Evolutionary conservation across 2,113 vertebrate species (phyloP).

Genomic region (Tychaedon coryphoeus): DNA sequence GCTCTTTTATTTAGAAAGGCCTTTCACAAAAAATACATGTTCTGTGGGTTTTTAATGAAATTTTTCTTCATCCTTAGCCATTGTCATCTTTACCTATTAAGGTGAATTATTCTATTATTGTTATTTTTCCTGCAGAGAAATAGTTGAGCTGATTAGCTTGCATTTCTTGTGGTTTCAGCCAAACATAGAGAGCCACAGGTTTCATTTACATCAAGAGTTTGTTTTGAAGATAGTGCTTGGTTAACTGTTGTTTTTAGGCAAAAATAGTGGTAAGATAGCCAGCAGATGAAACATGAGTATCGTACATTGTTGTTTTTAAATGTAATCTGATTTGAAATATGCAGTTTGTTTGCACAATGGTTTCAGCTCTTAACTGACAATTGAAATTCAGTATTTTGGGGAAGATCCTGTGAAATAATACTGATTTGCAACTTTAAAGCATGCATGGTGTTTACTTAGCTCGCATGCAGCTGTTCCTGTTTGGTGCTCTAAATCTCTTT

Average conservation of each 20-base stretch:
- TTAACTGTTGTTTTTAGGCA: background rate
- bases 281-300: background rate
- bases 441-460: background rate
- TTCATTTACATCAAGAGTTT: background rate
- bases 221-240: background rate
- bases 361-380: background rate
- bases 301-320: background rate
- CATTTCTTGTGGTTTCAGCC: background rate
- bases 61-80: background rate
- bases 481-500: background rate
- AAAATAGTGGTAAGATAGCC: background rate
- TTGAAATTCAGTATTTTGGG: background rate
- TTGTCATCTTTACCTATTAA: background rate
- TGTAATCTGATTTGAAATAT: background rate
- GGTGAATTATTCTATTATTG: background rate
- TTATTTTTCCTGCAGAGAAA: background rate
- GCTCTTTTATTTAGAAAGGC: background rate
- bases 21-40: background rate
- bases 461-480: background rate
- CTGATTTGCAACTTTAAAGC: background rate
- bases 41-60: background rate
- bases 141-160: background rate
- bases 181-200: background rate
- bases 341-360: background rate
- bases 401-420: background rate